Percentiles rank a stretch among this genome's conserved stretches.
Evolutionary conservation across 2,797 vertebrate genomes (phyloP).

Genomic region (Sylvilagus floridanus): DNA sequence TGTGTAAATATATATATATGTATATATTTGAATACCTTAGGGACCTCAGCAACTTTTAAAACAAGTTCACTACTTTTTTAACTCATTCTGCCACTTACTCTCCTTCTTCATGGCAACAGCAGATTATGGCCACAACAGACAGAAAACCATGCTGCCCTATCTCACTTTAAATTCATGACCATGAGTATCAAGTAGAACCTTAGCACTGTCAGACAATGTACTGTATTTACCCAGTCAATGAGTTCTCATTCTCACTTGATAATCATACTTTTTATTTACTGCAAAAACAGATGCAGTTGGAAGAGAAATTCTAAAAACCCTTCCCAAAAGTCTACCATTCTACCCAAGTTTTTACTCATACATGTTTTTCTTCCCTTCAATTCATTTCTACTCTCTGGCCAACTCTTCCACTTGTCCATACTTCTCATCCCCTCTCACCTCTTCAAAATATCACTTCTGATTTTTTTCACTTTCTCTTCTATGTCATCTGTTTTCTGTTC

Average conservation of each 20-base stretch:
- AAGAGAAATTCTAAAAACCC: slow-evolving; percentile 23
- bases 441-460: neutral
- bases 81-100: slow-evolving; percentile 43
- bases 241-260: neutral
- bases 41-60: slow-evolving; percentile 12
- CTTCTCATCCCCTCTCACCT: neutral
- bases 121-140: neutral
- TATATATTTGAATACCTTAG: neutral
- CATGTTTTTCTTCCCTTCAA: neutral
- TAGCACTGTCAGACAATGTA: neutral
- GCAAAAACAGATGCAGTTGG: neutral
- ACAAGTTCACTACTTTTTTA: slow-evolving; percentile 44
- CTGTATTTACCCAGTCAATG: neutral
- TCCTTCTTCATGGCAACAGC: neutral
- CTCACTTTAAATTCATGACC: slow-evolving; percentile 44
- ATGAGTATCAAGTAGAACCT: slow-evolving; percentile 5
- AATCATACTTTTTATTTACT: neutral
- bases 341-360: neutral
- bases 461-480: neutral
- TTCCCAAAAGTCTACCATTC: neutral
- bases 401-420: neutral
- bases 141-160: slow-evolving; percentile 15
- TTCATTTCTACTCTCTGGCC: neutral
- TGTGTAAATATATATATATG: neutral
- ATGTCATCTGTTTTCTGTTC: neutral